A percentile compares a stretch with the other conserved stretches of the same genome.
Evolutionary conservation across 2,113 vertebrate species (phyloP).

Genomic region (Odontesthes bonariensis): DNA sequence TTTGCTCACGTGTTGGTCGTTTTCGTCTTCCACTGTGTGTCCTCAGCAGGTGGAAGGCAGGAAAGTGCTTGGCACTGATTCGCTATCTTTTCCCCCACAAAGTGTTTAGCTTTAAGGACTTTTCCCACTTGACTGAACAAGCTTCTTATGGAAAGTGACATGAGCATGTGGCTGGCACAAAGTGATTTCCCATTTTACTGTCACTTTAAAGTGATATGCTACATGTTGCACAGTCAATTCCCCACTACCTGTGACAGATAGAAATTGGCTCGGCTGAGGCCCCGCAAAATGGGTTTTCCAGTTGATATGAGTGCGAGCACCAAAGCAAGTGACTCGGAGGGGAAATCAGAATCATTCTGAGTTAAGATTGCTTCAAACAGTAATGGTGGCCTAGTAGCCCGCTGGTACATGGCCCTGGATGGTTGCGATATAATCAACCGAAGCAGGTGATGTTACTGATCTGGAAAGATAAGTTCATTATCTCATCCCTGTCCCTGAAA

Average conservation of each 20-base stretch:
- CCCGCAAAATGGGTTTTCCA: constrained; percentile 77
- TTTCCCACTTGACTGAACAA: constrained; percentile 77
- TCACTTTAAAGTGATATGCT: constrained; percentile 80
- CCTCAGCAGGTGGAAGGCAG: constrained; percentile 42
- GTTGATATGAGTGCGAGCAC: constrained; percentile 68
- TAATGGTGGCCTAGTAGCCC: constrained; percentile 36
- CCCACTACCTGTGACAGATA: constrained; percentile 75
- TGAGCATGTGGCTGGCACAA: constrained; percentile 69
- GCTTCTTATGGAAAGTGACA: constrained; percentile 77
- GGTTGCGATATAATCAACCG: constrained; percentile 17
- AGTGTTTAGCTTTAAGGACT: constrained; percentile 71
- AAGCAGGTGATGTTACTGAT: constrained; percentile 29
- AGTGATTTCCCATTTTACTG: constrained; percentile 78
- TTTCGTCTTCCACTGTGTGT: constrained; percentile 3
- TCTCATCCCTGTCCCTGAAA: constrained; percentile 23
- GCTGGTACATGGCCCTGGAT: constrained; percentile 25
- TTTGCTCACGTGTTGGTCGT: too few species aligned
- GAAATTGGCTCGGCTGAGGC: constrained; percentile 71
- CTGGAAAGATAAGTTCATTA: constrained; percentile 52
- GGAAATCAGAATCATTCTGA: constrained; percentile 54
- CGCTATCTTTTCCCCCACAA: constrained; percentile 56
- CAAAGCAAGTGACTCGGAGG: constrained; percentile 51
- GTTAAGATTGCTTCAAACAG: constrained; percentile 54
- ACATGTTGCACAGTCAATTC: constrained; percentile 75
- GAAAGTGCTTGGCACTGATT: constrained; percentile 49